Evolutionary conservation across 2,888 invertebrate genomes (phyloP).

Genomic region (Drosophila anomalata): DNA sequence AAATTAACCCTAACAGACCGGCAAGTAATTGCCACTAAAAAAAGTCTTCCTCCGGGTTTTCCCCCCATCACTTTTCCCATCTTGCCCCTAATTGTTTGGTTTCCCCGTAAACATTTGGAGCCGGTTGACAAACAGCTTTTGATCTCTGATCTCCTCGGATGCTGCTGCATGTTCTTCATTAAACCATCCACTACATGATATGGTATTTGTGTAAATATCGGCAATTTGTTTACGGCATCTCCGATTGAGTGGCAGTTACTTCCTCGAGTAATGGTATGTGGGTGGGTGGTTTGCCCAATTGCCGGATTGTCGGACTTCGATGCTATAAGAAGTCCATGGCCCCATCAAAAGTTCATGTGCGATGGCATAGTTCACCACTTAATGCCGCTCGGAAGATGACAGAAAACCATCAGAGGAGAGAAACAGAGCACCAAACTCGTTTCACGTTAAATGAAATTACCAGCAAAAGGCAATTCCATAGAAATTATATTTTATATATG

Average conservation of each 20-base stretch:
- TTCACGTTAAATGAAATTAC: conserved; percentile 75
- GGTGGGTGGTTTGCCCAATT: conserved; percentile 16
- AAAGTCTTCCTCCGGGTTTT: conserved; percentile 17
- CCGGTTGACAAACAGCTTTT: conserved; percentile 70
- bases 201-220: conserved; percentile 60
- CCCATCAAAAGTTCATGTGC: conserved; percentile 46
- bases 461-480: conserved; percentile 67
- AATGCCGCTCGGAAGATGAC: conserved; percentile 55
- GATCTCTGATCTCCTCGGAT: conserved; percentile 49
- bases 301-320: not conserved
- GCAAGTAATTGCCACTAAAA: conserved; percentile 53
- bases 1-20: conserved; percentile 47
- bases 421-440: conserved; percentile 57
- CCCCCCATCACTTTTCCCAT: conserved; percentile 3
- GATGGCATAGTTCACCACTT: conserved; percentile 52
- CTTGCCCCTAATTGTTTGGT: conserved; percentile 57
- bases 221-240: conserved; percentile 52
- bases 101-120: conserved; percentile 65
- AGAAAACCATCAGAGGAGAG: conserved; percentile 15
- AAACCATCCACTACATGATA: conserved; percentile 37
- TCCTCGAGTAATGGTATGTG: conserved; percentile 28
- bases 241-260: conserved; percentile 44
- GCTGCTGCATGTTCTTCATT: conserved; percentile 25
- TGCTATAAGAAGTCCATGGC: conserved; percentile 24
- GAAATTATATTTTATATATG: conserved; percentile 51